Percentiles rank a stretch among this genome's conserved stretches.
Evolutionary conservation across 2,888 invertebrate genomes (phyloP).

Genomic region (Globia sparganii): DNA sequence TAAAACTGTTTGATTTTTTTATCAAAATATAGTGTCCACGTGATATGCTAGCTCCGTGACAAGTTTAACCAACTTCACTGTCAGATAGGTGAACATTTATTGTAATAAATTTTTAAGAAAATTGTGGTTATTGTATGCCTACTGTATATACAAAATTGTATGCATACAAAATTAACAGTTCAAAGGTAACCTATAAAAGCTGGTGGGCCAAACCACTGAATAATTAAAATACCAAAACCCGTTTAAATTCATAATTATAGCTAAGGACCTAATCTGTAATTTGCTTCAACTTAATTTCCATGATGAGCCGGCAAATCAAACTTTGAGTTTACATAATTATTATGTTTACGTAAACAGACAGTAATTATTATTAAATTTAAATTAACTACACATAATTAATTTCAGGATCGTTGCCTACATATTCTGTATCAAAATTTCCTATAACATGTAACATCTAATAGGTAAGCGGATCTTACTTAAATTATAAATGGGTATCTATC

Average conservation of each 20-base stretch:
- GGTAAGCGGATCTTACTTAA: neutral
- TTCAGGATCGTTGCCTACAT: neutral
- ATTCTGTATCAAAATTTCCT: no score
- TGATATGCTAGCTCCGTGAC: neutral
- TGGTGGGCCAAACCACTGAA: conserved; percentile 27
- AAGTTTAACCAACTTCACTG: neutral
- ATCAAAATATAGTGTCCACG: neutral
- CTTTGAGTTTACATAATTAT: conserved; percentile 40
- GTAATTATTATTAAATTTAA: conserved; percentile 20
- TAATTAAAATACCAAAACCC: conserved; percentile 53
- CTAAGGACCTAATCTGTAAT: conserved; percentile 48
- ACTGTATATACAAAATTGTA: no score
- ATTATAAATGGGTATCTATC: neutral
- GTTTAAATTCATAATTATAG: conserved; percentile 49
- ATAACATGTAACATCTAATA: neutral
- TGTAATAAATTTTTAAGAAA: neutral
- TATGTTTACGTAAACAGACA: conserved; percentile 19
- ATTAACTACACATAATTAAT: conserved; percentile 26
- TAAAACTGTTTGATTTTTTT: neutral
- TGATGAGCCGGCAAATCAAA: conserved; percentile 49
- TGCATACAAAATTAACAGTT: neutral
- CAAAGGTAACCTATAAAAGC: conserved; percentile 12
- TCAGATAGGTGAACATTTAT: neutral
- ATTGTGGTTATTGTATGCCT: neutral
- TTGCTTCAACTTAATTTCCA: conserved; percentile 47